These are phyloP conservation scores for Apodemus sylvaticus DNA, from an alignment of 2,113 vertebrate species.

Conservation along the genomic window DNA sequence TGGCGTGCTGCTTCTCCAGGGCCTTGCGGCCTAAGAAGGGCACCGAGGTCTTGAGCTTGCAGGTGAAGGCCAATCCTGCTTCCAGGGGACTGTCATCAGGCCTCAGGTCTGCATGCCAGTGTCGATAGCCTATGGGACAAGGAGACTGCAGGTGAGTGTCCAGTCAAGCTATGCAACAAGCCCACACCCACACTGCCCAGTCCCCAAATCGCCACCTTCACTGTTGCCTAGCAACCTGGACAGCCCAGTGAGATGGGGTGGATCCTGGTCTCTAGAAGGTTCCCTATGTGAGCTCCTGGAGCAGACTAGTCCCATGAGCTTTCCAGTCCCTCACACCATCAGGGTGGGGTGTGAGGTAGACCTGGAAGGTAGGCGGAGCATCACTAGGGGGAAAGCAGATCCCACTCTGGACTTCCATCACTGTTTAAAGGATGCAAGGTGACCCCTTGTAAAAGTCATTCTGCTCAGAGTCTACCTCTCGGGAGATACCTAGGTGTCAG, in stretches of 20 bases:
- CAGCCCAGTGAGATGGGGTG: background rate
- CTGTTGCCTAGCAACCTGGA: background rate
- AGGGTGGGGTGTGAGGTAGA: fast-evolving
- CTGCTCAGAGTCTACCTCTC: too few species aligned
- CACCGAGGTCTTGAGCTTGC: constrained; percentile 91
- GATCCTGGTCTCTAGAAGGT: background rate
- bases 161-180: background rate
- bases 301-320: fast-evolving
- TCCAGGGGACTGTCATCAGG: constrained; percentile 94
- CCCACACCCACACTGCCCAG: background rate
- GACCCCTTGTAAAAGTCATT: too few species aligned
- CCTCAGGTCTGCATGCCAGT: constrained; percentile 96
- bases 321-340: fast-evolving
- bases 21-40: constrained; percentile 93
- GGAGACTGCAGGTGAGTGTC: fast-evolving
- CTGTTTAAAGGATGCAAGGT: too few species aligned
- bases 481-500: background rate
- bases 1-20: constrained; percentile 90
- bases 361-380: fast-evolving
- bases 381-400: too few species aligned
- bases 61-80: constrained; percentile 95
- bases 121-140: constrained; percentile 91
- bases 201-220: background rate
- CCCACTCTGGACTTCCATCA: background rate
- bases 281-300: fast-evolving